Evolutionary conservation across 2,113 vertebrate genomes (phyloP).

Genomic region (Crotalus horridus): DNA sequence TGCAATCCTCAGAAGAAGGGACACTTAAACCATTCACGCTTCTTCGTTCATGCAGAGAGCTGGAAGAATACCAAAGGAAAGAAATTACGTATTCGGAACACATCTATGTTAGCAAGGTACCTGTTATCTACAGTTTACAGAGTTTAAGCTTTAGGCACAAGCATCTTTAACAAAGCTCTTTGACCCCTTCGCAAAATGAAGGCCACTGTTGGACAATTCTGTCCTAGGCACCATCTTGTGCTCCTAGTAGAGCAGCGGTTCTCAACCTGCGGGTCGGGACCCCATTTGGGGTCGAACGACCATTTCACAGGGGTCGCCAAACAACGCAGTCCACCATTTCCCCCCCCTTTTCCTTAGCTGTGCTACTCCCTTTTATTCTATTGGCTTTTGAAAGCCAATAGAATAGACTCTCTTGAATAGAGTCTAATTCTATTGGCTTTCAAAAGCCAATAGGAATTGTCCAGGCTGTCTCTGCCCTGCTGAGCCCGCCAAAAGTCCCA

Average conservation of each 20-base stretch:
- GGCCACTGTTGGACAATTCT: not conserved
- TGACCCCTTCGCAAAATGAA: not conserved
- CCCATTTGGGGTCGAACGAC: too few species aligned
- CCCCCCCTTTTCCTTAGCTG: too few species aligned
- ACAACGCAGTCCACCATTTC: too few species aligned
- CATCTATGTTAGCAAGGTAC: not conserved
- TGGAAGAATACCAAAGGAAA: constrained; percentile 55
- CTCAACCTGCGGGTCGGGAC: too few species aligned
- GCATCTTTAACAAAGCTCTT: not conserved
- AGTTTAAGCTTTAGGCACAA: not conserved
- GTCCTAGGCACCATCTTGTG: not conserved
- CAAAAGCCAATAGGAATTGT: too few species aligned
- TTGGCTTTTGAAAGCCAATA: too few species aligned
- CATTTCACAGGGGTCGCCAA: too few species aligned
- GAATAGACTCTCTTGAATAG: too few species aligned
- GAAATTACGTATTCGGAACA: not conserved
- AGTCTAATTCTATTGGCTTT: too few species aligned
- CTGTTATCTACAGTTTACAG: not conserved
- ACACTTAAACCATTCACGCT: constrained; percentile 53
- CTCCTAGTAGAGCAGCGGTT: not conserved
- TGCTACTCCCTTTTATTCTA: too few species aligned
- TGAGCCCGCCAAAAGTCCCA: too few species aligned
- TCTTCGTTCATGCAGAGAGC: constrained; percentile 67
- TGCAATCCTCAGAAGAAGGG: constrained; percentile 43
- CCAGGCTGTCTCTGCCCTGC: too few species aligned